Evolutionary conservation across 2,797 vertebrate species (phyloP), one percentile per base, ranked within the genome.

Genomic region (Galagoides demidoff): DNA sequence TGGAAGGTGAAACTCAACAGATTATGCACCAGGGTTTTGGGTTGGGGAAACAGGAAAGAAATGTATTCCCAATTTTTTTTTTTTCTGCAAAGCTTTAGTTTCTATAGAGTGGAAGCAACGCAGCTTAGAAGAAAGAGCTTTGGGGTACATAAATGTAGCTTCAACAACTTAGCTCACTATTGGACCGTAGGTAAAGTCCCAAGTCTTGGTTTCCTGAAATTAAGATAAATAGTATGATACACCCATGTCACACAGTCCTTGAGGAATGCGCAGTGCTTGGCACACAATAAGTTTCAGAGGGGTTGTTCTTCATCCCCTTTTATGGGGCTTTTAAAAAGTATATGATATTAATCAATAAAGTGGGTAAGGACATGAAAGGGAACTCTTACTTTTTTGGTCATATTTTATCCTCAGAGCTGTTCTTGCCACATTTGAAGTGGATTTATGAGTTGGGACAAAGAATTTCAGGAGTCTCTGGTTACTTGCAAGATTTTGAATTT

Each of bases 401-500:
- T 1, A 76, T 77, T 61, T 92, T 92, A 85, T 14, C 55, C 14
- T 25, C 73, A 74, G 11, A 61, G 37, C 61, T 77, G 9, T 82
- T 61, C 39, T 34, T 90, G 13, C 31, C 37, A 92, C 64, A 59
- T 87, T 52, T 70, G 64, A 94, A 95, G 37, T 82, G 34, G 19
- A 76, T 85, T 89, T 92, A 57, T 39, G 57, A 13, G 11, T 45
- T 88, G 23, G 31, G 29, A 70, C 22, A 68, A 90, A 85, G 57
- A 70, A 89, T 78, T 71, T 92, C 16, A 88, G 45, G 74, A 89
- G 37, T 89, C 68, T 87, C 61, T 81, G 20, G 34, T 39, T 94
- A 66, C 22, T 70, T 78, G 68, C 85, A 92, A 93, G 31, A 71
- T 82, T 61, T 71, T 88, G 31, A 95, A 88, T 82, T 64, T 92